Base-by-base conservation (phyloP, 2,113 vertebrate genomes). In the Datnioides undecimradiatus region DNA sequence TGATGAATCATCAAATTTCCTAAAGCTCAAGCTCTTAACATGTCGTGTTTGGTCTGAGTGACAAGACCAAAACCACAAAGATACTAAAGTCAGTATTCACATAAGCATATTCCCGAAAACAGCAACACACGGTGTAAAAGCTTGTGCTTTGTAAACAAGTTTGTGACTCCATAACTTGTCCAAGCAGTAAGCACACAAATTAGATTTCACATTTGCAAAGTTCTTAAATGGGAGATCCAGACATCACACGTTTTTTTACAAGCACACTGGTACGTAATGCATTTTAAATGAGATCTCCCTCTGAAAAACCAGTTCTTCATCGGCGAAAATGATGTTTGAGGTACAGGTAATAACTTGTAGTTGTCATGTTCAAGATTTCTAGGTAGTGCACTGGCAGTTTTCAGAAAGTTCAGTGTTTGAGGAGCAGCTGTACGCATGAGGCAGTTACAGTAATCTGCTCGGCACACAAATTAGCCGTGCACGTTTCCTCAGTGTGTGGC, bases 381-480 rank as follows among this genome's bases (percentile, higher is more conserved):
- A 23, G 19, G 25, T 33, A 11, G 40, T 16, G 17, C 23, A 31
- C 66, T 33, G 27, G 6, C 31, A 51, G 31, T 14, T 58, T 46
- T 51, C 0, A 36, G 13, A n/a, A 58, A n/a, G n/a, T n/a, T n/a
- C n/a, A n/a, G 51, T 38, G 43, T 57, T 29, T 5, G 19, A 70
- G 17, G 19, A 66, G 31, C 54, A 51, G 25, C 55, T 68, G 48
- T 6, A 1, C 43, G 54, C 70, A 36, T 17, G 14, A 48, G 25
- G 58, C 75, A 10, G 69, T 73, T 79, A 86, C 64, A 73, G 80
- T 83, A 76, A 81, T 87, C 79, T 83, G 85, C 65, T 65, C 68
- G 0, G 74, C 79, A 86, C 69, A 88, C 84, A 89, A 86, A 91
- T 80, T 64, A 89, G 83, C 55, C 52, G 29, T 41, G 68, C 73